Evolutionary conservation across 2,113 vertebrate genomes (phyloP), one percentile per base, ranked within the genome.

Genomic region (Melanostigma gelatinosum): DNA sequence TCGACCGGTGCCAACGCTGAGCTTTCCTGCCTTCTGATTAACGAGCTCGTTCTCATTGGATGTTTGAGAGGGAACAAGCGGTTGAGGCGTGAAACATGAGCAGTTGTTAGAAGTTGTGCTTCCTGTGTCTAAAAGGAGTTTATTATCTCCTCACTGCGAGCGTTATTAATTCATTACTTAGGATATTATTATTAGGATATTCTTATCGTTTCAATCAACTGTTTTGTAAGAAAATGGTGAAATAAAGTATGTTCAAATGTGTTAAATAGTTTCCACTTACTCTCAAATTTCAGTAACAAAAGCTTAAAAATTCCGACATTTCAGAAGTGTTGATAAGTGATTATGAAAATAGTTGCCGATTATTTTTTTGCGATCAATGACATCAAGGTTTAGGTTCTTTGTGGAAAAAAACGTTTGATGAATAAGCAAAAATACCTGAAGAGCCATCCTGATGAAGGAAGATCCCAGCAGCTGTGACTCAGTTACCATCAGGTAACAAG

Each of bases 51-150:
- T 72, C 80, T 83, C 65, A 66, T 86, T 72, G 68, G 42, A 63
- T 24, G 50, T 66, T 65, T 74, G 50, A 64, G 34, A 75, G 16
- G 6, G 63, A 73, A 42, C 54, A 80, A 34, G 57, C n/a, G 65
- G 66, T 42, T 15, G 36, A 74, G 52, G 34, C 20, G 9, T 71
- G 60, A 72, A 79, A 82, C 64, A 71, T 34, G 32, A 80, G 61
- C 18, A 64, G 32, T 34, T 62, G 78, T 73, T 74, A 70, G 69
- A 79, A 82, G 61, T 34, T 18, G 54, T 67, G 62, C 77, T 87
- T 89, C 88, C 88, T 80, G 82, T 80, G 58, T 75, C 65, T 88
- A 84, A 80, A 73, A 71, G 72, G 66, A 82, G 85, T 90, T 83
- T 88, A 82, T 86, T 83, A 84, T 88, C 79, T 79, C 75, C 79